phyloP scores from a whole-genome alignment of 2,797 vertebrate species.

The Sebastes ruberrimus region DNA sequence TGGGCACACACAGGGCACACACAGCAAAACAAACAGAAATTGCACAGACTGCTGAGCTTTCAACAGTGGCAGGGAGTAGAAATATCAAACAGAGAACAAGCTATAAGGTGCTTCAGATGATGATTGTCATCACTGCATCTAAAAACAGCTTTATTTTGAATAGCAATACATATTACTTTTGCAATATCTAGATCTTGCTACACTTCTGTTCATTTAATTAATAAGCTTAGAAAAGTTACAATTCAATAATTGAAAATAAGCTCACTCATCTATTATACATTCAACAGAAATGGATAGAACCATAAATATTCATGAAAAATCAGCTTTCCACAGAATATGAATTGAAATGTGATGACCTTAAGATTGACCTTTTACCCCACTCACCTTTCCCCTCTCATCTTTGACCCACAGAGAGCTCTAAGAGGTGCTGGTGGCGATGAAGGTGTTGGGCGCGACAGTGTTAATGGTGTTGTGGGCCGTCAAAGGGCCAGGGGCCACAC shows the following conservation, averaged over 20 bases:
- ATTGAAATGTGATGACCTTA: slow-evolving; percentile 41
- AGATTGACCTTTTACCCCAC: slow-evolving; percentile 24
- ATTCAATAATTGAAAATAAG: slow-evolving; percentile 33
- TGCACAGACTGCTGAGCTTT: slow-evolving; percentile 23
- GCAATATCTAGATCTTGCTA: neutral
- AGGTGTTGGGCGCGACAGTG: neutral
- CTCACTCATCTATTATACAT: slow-evolving; percentile 43
- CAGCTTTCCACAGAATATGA: slow-evolving; percentile 28
- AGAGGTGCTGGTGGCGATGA: slow-evolving; percentile 26
- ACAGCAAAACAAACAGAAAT: neutral
- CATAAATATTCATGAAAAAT: slow-evolving; percentile 61
- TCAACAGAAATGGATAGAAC: slow-evolving; percentile 38
- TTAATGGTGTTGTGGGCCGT: slow-evolving; percentile 14
- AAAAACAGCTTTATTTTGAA: slow-evolving; percentile 7
- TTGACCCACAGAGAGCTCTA: slow-evolving; percentile 46
- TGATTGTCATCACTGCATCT: slow-evolving; percentile 3
- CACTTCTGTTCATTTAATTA: slow-evolving; percentile 19
- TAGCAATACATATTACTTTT: neutral
- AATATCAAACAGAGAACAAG: slow-evolving; percentile 2
- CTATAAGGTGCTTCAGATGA: neutral
- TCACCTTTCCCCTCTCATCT: slow-evolving; percentile 57
- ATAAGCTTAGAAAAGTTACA: neutral
- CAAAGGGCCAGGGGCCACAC: neutral
- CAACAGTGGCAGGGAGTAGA: neutral
- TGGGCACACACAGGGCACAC: neutral